Evolutionary conservation across 2,113 vertebrate species (phyloP), one percentile per base, ranked within the genome.

Genomic region (Saiga tatarica): DNA sequence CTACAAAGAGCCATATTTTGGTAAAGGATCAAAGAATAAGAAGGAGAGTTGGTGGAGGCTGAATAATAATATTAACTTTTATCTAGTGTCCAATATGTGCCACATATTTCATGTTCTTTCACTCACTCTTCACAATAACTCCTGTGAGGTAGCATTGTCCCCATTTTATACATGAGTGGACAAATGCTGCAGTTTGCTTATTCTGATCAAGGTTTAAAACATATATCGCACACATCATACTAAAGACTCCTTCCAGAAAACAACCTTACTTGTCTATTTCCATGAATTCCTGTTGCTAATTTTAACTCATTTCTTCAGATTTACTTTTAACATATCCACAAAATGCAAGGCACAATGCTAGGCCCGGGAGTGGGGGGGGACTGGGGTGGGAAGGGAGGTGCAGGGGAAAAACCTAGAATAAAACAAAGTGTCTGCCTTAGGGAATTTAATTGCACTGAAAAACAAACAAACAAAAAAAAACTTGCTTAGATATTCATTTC

Each of bases 401-500:
- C 0, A 0, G 64, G 16, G 36, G 36, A 3, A 85, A 15, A 92
- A 26, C 25, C 33, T 85, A 42, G 64, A 93, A 93, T n/a, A 79
- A 71, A 89, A 71, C 30, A 26, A 82, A 87, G 33, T 79, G n/a
- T 82, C 64, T 95, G 85, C 81, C 94, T 95, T 86, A 81, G 78
- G 85, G 64, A 95, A 97, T 67, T 95, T 94, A 83, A 97, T 62
- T 95, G 94, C 76, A 91, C 83, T 89, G 71, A 92, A 95, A 96
- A 96, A 92, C 52, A 87, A 97, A 97, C n/a, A n/a, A n/a, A n/a
- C n/a, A n/a, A 92, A 25, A 93, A 74, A 92, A 93, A 88, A 52
- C 30, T 74, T 92, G 95, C 92, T 96, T 96, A 92, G 94, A 67
- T 95, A 89, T 92, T 98, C 97, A 97, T 97, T 97, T 97, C 81